A percentile compares a stretch with the other conserved stretches of the same genome.
Conservation (phyloP, 2,797 vertebrate genomes). For the Danio jaintianensis region DNA sequence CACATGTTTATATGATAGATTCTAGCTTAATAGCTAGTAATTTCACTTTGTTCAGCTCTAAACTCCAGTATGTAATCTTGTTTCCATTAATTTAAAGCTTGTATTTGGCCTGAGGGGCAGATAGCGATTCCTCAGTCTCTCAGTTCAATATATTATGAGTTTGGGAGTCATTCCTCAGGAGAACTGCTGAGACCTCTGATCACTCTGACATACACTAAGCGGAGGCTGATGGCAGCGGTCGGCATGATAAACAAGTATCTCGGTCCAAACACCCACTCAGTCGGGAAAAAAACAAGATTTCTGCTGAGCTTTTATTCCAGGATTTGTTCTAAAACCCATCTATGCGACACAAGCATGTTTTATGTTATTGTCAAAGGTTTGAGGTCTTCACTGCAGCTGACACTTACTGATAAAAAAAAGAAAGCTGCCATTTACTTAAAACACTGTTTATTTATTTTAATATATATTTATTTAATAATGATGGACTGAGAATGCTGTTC, state of each 20-base stretch:
- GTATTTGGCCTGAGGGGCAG: background rate
- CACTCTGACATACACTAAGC: slow-evolving; percentile 43
- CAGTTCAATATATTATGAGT: slow-evolving; percentile 26
- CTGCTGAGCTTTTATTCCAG: background rate
- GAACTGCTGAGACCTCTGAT: slow-evolving; percentile 22
- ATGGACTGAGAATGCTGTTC: background rate
- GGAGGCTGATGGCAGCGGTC: slow-evolving; percentile 58
- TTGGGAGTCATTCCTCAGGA: slow-evolving; percentile 16
- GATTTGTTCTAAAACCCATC: slow-evolving; percentile 4
- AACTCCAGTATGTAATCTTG: slow-evolving; percentile 4
- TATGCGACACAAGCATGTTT: slow-evolving; percentile 8
- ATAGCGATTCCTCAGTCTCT: slow-evolving; percentile 9
- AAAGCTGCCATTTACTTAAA: background rate
- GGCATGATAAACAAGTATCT: slow-evolving; percentile 53
- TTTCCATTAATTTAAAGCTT: slow-evolving; percentile 16
- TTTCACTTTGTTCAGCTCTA: slow-evolving; percentile 3
- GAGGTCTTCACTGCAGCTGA: background rate
- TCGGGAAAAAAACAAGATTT: slow-evolving; percentile 30
- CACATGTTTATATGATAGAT: background rate
- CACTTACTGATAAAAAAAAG: background rate
- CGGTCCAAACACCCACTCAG: slow-evolving; percentile 45
- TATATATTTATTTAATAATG: slow-evolving; percentile 2
- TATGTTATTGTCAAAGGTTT: slow-evolving; percentile 5
- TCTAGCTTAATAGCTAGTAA: background rate
- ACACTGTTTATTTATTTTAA: background rate